Evolutionary conservation across 2,113 vertebrate species (phyloP), one percentile per base, ranked within the genome.

Genomic region (Hypanus sabinus): DNA sequence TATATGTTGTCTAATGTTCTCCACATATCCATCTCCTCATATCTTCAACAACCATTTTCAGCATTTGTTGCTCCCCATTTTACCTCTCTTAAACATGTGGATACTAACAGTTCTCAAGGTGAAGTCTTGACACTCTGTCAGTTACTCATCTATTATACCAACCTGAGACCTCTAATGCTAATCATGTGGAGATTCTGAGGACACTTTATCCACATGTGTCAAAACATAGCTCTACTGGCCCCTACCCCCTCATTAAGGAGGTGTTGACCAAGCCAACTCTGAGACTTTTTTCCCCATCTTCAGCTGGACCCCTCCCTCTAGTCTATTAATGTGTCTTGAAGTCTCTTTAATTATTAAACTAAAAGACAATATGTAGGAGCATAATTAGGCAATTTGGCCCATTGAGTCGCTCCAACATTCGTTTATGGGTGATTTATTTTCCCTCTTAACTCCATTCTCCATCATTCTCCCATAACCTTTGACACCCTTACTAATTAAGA

Each of bases 1-100:
- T 85, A 85, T 20, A 85, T 85, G 38, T 46, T 85, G 81, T 55
- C 81, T 55, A 38, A 81, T 85, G 81, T 85, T 85, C 81, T 57
- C 38, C 57, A 24, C 46, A 85, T 85, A 55, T 85, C 81, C 46
- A 85, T 8, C 46, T 10, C 57, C 57, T 85, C 27, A 46, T 85
- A 46, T 55, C 55, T 57, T 57, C 12, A 85, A 85, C 55, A 24
- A 85, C 24, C 38, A 80, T 38, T 80, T 80, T 33, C 33, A 80
- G 7, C n/a, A 14, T 80, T 80, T 30, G 11, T 33, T 36, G 77
- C 36, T 57, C 55, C 24, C 10, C 20, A 55, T 24, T 85, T 57
- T 85, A 24, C 57, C 4, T 85, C 81, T 85, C 81, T 55, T 11
- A 85, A 55, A 85, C 46, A 85, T 55, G 11, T 85, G 38, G 8